Evolutionary conservation across 2,113 vertebrate genomes (phyloP), one percentile per base, ranked within the genome.

Genomic region (Seriola rivoliana): DNA sequence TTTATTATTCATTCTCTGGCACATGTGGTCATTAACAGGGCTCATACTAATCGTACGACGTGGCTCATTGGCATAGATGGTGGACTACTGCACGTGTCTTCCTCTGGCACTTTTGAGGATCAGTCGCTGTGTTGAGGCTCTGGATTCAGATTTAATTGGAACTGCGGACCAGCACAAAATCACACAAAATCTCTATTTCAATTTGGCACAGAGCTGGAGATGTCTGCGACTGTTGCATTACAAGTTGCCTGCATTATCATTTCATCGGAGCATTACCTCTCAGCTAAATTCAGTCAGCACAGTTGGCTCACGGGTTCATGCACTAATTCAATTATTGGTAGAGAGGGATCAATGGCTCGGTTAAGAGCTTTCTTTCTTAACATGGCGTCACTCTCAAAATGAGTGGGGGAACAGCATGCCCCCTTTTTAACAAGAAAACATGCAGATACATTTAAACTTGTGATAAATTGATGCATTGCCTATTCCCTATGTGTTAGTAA

Each of bases 1-100:
- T 89, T 81, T 75, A 88, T 81, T 82, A 69, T 92, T 86, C 2
- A 82, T 88, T 80, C 55, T 64, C 36, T 60, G 67, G 60, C 69
- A 74, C 82, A 76, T 82, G 73, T 73, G 69, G 58, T 82, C 80
- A 77, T 89, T 84, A 88, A 67, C 69, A 66, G n/a, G 54, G 14
- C 71, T 81, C 57, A 66, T 57, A 34, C 48, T 84, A 82, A 80
- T 79, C 46, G 42, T 67, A 65, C 0, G n/a, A 38, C 48, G 21
- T 25, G 58, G 75, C 64, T 80, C 40, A 0, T 34, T 71, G 64
- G 63, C 17, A 57, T 54, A 60, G 57, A 52, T 57, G 21, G 34
- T 75, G 48, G 55, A 68, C 52, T 54, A 50, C 29, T 78, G 55
- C 48, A 13, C 44, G 40, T 40, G 29, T 87, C 78, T 76, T 88